Evolutionary conservation across 1,140 invertebrate species (phyloP), one percentile per base, ranked within the genome.

Genomic region (Portunus trituberculatus): DNA sequence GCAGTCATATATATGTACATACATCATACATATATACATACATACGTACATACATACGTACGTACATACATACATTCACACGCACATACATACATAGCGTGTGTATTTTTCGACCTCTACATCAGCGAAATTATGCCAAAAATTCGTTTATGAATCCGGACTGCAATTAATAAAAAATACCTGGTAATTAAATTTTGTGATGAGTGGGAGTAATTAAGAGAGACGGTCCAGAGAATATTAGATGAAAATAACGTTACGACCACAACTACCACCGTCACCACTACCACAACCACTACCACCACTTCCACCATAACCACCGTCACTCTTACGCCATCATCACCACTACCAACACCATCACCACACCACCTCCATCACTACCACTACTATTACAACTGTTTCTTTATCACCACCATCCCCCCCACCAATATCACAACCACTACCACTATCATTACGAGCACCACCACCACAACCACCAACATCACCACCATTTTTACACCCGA

Each of bases 181-280:
- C 20, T 76, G 67, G 67, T 76, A 76, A 76, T 76, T 76, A 76
- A 76, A 76, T 76, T 76, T 76, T 76, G 67, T 76, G 67, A 76
- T 76, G 67, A 76, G 67, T n/a, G 67, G 6, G 67, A n/a, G 67
- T 76, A 76, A 76, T 76, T 76, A 76, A n/a, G 20, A 76, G 67
- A 76, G 67, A 76, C 67, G 67, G 67, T 76, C n/a, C 12, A 76
- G 67, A 76, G 20, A 76, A 76, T 76, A 76, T 76, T 76, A 76
- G 6, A 76, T n/a, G 67, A 20, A n/a, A n/a, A 76, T 76, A 76
- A 76, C 25, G 67, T 76, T 76, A 76, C 67, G 20, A n/a, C 20
- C n/a, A 76, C 7, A 0, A 76, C 67, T 2, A 76, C 67, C 6
- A 8, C 20, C 25, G n/a, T 25, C n/a, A n/a, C 67, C 8, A n/a